Base-by-base conservation (phyloP, 2,888 invertebrate genomes). In the Meteorus cinctellus region DNA sequence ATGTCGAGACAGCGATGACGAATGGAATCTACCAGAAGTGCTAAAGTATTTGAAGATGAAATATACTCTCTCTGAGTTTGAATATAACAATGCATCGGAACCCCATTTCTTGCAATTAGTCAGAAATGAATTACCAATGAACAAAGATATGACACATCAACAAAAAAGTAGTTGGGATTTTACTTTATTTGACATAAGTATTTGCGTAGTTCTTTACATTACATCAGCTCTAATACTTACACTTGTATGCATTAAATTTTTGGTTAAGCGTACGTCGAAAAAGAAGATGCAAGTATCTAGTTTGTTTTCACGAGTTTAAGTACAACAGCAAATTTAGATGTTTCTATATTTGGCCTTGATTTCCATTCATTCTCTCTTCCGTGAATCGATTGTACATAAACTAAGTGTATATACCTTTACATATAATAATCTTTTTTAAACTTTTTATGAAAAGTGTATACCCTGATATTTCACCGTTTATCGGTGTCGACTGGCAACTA, bases 151-250 rank as follows among this genome's bases (percentile, higher is more conserved):
- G 0, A 80, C 74, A n/a, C 78, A 78, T 59, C 81, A 82, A 65
- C 81, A 83, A 63, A 85, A 82, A 77, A 76, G 83, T 45, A 85
- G 86, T 10, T 92, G 92, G 89, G 91, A 92, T 70, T 92, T 94
- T 89, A 93, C 93, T 84, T 90, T 91, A 85, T 91, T 93, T 89
- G 95, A 95, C 89, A 93, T 95, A 88, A 94, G 95, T 87, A 92
- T 95, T 90, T 94, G 95, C 89, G 93, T 95, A 90, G 90, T 95
- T 82, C 91, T 96, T 84, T 95, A 95, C 90, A 91, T 94, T 85
- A 92, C 93, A 87, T 95, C 95, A 88, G 93, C 95, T 85, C 89
- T 93, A 83, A 93, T 96, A 89, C 92, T 97, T 88, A 91, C 95
- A 83, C 87, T 96, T 86, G 94, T 95, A 80, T 93, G 95, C 85